These are phyloP conservation scores for Melipona beecheii DNA, from an alignment of 2,888 invertebrate genomes.

Conservation along the genomic window DNA sequence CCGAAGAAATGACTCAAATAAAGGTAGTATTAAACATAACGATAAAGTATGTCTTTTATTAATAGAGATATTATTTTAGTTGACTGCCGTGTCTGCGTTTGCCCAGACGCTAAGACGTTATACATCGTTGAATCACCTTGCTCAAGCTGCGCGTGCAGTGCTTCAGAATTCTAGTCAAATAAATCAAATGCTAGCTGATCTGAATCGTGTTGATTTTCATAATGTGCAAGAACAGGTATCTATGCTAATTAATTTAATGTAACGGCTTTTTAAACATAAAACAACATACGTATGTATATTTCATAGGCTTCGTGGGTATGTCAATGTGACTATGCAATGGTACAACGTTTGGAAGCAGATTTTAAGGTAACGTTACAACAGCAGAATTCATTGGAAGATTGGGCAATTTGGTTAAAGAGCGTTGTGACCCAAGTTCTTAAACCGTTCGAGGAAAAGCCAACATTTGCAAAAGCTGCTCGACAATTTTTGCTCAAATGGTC, in stretches of 20 bases:
- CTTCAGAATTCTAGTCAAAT: conserved; percentile 97
- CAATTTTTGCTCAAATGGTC: conserved; percentile 99
- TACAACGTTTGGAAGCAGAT: conserved; percentile 94
- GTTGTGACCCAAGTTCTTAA: conserved; percentile 96
- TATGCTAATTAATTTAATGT: background rate
- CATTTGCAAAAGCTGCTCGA: conserved; percentile 93
- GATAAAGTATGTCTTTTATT: background rate
- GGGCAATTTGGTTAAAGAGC: conserved; percentile 98
- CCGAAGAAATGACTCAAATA: conserved; percentile 91
- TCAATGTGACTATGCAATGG: conserved; percentile 94
- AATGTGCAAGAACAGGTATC: conserved; percentile 94
- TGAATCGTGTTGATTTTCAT: conserved; percentile 98
- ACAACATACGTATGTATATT: background rate
- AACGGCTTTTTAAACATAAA: conserved; percentile 63
- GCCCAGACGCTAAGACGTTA: conserved; percentile 97
- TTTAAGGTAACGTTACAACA: conserved; percentile 96
- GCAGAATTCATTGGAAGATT: conserved; percentile 97
- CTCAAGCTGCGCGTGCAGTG: conserved; percentile 97
- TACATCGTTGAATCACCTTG: conserved; percentile 98
- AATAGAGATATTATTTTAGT: conserved; percentile 79
- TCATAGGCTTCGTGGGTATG: conserved; percentile 97
- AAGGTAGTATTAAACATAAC: conserved; percentile 86
- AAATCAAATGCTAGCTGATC: conserved; percentile 97
- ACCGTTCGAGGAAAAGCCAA: conserved; percentile 93
- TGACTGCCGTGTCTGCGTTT: conserved; percentile 94